Conservation (phyloP, 2,888 invertebrate species). For the Graphium colonna region DNA sequence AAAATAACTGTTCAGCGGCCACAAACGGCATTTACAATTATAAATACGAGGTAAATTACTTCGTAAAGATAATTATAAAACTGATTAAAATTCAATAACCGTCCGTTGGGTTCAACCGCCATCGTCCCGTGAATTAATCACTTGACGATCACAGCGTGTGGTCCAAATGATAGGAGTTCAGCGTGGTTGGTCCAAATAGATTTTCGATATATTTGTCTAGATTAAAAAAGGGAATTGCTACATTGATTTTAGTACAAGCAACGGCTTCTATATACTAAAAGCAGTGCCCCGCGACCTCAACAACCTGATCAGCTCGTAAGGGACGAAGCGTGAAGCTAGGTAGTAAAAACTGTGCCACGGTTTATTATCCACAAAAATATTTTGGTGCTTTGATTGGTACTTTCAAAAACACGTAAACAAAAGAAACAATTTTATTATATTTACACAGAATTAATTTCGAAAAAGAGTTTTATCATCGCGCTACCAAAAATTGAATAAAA, state of each 20-base stretch:
- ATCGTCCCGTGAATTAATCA: constrained; percentile 31
- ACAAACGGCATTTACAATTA: background rate
- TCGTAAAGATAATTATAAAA: constrained; percentile 15
- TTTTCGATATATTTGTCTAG: background rate
- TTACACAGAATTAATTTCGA: background rate
- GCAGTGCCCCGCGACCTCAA: too few species aligned
- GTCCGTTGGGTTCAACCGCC: constrained; percentile 38
- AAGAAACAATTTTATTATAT: background rate
- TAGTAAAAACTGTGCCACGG: too few species aligned
- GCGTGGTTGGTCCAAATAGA: background rate
- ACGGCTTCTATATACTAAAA: too few species aligned
- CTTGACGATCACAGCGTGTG: constrained; percentile 18
- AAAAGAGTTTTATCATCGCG: too few species aligned
- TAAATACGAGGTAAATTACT: constrained; percentile 14
- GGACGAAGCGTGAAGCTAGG: too few species aligned
- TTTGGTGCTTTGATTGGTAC: too few species aligned
- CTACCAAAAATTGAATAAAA: too few species aligned
- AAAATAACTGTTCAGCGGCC: background rate
- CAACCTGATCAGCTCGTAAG: too few species aligned
- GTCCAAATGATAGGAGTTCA: constrained; percentile 11
- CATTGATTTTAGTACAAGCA: too few species aligned
- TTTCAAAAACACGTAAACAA: too few species aligned
- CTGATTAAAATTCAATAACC: constrained; percentile 37
- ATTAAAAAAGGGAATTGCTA: too few species aligned
- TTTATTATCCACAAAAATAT: too few species aligned